Percentiles rank a stretch among this genome's conserved stretches.
Conservation (phyloP, 1,140 invertebrate genomes). For the Trialeurodes vaporariorum region DNA sequence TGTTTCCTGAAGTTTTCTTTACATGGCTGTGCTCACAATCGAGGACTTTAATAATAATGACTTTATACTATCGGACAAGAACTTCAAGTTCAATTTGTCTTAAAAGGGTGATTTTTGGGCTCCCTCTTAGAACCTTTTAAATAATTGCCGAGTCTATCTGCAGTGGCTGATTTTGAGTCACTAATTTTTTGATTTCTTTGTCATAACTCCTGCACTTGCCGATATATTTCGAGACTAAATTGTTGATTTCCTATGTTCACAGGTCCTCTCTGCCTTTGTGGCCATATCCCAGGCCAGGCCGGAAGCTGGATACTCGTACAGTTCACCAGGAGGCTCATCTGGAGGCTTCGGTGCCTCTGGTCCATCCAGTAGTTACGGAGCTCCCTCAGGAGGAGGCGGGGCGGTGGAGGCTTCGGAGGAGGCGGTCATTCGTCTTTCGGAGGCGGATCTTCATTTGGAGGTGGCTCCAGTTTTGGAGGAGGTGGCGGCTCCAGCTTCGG, state of each 20-base stretch:
- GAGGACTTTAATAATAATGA: no score
- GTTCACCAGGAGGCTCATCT: conserved; percentile 26
- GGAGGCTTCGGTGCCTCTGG: conserved; percentile 30
- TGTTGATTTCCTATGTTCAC: conserved; percentile 22
- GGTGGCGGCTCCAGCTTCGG: conserved; percentile 29
- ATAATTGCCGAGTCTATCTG: no score
- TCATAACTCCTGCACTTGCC: no score
- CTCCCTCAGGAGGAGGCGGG: conserved; percentile 29
- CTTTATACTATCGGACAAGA: no score
- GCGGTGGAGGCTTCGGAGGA: conserved; percentile 29
- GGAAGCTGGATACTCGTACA: conserved; percentile 42
- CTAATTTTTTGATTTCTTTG: no score
- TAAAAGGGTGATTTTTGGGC: no score
- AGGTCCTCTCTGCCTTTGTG: conserved; percentile 41
- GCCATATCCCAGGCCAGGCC: conserved; percentile 38
- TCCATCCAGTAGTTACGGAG: conserved; percentile 27
- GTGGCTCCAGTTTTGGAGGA: conserved; percentile 29
- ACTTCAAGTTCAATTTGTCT: no score
- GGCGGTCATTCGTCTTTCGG: conserved; percentile 31
- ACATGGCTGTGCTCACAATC: no score
- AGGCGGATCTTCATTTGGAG: conserved; percentile 21
- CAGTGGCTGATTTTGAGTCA: no score
- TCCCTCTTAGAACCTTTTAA: no score
- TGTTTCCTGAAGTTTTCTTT: no score
- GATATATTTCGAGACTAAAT: no score